Evolutionary conservation across 2,888 invertebrate genomes (phyloP).

Genomic region (Conops quadrifasciatus): DNA sequence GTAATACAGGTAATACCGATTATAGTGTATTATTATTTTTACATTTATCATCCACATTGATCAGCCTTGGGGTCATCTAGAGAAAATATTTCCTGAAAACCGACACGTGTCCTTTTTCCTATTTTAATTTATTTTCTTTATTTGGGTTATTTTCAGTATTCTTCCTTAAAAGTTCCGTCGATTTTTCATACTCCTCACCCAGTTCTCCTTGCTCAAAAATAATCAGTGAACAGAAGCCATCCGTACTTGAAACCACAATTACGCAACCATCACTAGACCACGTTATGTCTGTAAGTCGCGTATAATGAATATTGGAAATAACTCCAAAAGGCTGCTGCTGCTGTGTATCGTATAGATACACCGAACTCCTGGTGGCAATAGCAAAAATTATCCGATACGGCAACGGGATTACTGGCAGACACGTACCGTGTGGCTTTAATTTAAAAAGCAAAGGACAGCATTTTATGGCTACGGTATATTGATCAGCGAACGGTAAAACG

Average conservation of each 20-base stretch:
- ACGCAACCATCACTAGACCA: conserved; percentile 85
- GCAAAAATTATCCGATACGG: conserved; percentile 89
- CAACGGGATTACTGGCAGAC: conserved; percentile 70
- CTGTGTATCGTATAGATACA: conserved; percentile 89
- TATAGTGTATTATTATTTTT: too few relatives aligned
- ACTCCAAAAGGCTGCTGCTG: conserved; percentile 81
- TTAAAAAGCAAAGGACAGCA: conserved; percentile 82
- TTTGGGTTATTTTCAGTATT: not conserved
- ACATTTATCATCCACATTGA: too few relatives aligned
- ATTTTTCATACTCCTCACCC: conserved; percentile 68
- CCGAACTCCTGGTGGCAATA: conserved; percentile 85
- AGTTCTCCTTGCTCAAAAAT: conserved; percentile 79
- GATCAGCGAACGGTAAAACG: conserved; percentile 79
- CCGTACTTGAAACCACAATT: conserved; percentile 83
- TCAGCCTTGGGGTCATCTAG: too few relatives aligned
- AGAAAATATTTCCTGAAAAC: not conserved
- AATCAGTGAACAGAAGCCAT: conserved; percentile 88
- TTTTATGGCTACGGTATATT: conserved; percentile 83
- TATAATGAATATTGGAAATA: conserved; percentile 87
- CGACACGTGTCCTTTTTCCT: conserved; percentile 41
- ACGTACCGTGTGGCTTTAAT: conserved; percentile 66
- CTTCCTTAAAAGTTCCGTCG: conserved; percentile 30
- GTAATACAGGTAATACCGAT: too few relatives aligned
- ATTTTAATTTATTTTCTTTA: conserved; percentile 35
- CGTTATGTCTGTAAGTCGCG: conserved; percentile 85